These are phyloP conservation scores for Mastomys natalensis DNA, from an alignment of 2,113 vertebrate genomes.

Conservation along the genomic window DNA sequence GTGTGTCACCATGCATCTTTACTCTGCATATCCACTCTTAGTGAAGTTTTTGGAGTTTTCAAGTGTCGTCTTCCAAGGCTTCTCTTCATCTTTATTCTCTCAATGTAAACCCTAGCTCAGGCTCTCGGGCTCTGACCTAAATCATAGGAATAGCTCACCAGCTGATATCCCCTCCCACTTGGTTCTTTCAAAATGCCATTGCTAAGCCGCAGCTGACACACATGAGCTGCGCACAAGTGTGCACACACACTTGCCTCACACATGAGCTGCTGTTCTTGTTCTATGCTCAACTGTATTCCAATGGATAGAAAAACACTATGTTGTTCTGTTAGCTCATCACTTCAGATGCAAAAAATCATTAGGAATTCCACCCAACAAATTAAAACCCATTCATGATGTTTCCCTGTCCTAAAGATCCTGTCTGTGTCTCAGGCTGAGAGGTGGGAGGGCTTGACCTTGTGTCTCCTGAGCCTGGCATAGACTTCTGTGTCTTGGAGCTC, in stretches of 20 bases:
- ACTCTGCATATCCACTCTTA: not conserved
- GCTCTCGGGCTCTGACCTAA: not conserved
- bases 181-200: not conserved
- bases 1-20: not conserved
- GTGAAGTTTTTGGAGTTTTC: accelerated
- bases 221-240: too few relatives aligned
- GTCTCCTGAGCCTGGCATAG: not conserved
- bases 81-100: not conserved
- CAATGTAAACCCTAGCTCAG: not conserved
- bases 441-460: not conserved
- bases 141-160: not conserved
- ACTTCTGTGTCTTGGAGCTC: not conserved
- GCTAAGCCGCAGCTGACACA: not conserved
- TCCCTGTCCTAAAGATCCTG: not conserved
- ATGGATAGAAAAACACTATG: accelerated
- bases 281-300: not conserved
- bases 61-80: not conserved
- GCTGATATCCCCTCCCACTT: not conserved
- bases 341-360: not conserved
- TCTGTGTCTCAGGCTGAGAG: not conserved
- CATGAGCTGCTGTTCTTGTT: not conserved
- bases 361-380: not conserved
- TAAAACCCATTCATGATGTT: not conserved
- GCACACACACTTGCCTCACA: accelerated
- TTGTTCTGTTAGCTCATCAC: too few relatives aligned